phyloP scores from a whole-genome alignment of 2,113 vertebrate species.

The Elephas maximus region DNA sequence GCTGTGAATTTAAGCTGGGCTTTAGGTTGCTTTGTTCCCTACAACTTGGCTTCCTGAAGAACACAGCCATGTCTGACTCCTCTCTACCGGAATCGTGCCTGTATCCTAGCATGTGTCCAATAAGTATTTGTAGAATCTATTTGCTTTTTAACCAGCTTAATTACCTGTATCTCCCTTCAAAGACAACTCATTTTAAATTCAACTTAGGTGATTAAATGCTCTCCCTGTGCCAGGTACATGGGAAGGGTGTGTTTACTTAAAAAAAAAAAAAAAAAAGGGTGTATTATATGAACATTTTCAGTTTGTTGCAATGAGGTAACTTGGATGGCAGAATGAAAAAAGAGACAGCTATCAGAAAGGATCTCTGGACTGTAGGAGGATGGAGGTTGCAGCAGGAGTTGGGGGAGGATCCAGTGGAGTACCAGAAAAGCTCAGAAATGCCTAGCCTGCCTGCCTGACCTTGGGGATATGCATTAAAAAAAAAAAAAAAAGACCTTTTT shows the following conservation, averaged over 20 bases:
- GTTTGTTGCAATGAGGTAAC: background rate
- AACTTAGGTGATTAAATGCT: constrained; percentile 35
- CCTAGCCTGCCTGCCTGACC: background rate
- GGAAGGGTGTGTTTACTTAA: constrained; percentile 6
- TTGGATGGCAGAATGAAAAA: background rate
- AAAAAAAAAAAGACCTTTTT: background rate
- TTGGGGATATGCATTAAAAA: background rate
- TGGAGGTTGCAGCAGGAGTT: background rate
- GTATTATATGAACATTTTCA: background rate
- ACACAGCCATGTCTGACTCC: background rate
- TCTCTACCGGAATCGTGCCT: background rate
- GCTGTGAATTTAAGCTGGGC: background rate
- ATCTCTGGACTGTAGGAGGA: background rate
- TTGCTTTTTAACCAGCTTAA: constrained; percentile 44
- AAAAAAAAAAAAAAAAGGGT: no score
- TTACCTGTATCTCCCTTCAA: constrained; percentile 37
- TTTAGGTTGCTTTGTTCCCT: constrained; percentile 14
- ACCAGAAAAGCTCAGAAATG: constrained; percentile 3
- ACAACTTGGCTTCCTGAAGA: constrained; percentile 27
- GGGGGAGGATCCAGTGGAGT: background rate
- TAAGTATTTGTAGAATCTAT: background rate
- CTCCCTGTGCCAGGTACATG: background rate
- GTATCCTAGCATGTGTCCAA: background rate
- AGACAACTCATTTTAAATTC: constrained; percentile 61
- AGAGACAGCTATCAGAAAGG: constrained; percentile 36